Evolutionary conservation across 2,797 vertebrate genomes (phyloP), one percentile per base, ranked within the genome.

Genomic region (Bryconaethiops microstoma): DNA sequence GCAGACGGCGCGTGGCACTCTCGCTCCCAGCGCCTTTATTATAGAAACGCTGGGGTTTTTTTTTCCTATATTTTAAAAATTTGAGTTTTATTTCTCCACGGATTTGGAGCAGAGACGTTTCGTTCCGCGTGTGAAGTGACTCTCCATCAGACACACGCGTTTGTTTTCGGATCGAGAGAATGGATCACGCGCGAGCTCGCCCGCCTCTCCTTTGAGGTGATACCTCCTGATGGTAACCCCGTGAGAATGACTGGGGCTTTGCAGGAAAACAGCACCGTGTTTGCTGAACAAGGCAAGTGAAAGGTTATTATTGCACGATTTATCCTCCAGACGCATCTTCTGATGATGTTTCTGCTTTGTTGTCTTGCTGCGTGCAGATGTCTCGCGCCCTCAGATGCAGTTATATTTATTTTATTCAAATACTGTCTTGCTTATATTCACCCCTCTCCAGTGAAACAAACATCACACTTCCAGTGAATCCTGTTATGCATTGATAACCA

Each of bases 381-480:
- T 21, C 55, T 57, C 55, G 55, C 12, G 50, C 7, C 40, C 19
- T 2, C 35, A 40, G 2, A 39, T 17, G 16, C 40, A 19, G 4
- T 35, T 35, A 35, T 35, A 35, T 35, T 35, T 35, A 35, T 35
- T 35, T 35, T 35, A 35, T 35, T 35, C 35, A 35, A 35, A 35
- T 35, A 4, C 35, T 35, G 35, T 4, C 35, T 35, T 35, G 12
- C 25, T 39, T 52, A 65, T 72, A 69, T 83, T 62, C 79, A 55
- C 71, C 62, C 64, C 69, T 81, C 79, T 67, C 39, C 39, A 63
- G 55, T 70, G 54, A 77, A 65, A 59, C 60, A 67, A 78, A 80
- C 74, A 35, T 4, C 78, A 79, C 70, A 76, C 73, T 83, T 82
- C 74, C 80, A 87, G 83, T 89, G 87, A 85, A 68, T 64, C 68